Evolutionary conservation across 2,113 vertebrate genomes (phyloP), one percentile per base, ranked within the genome.

Genomic region (Pachycephala philippinensis): DNA sequence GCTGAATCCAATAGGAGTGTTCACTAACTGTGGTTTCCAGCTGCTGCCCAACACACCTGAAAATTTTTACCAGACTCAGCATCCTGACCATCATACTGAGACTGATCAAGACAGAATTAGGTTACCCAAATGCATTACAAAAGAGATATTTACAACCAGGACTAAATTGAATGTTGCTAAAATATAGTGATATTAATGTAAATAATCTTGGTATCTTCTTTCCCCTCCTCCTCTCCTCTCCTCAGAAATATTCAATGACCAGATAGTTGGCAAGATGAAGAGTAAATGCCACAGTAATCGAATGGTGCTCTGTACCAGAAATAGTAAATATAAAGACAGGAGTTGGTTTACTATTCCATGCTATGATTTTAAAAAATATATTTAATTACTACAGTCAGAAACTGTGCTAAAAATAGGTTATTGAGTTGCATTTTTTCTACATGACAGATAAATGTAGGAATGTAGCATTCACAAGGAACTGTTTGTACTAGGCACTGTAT

Each of bases 381-480:
- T 83, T 90, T 84, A 90, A 92, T 84, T 59, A 75, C 28, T 75
- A 15, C 75, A 68, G 40, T 88, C 64, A 89, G 72, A 84, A 93
- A 82, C 80, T 61, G 14, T 56, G 44, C 61, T 95, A 92, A 95
- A 96, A 95, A 91, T 84, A 84, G 64, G 31, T 57, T 84, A 66
- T 4, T 61, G 81, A 87, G 37, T 56, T 68, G n/a, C 57, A 93
- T 92, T 94, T 93, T 95, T 96, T 90, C 69, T 90, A 68, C 79
- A 92, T 90, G 90, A 96, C 90, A 87, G 44, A 61, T 45, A 90
- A 53, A 91, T 76, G 44, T 27, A 90, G 77, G 92, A 95, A 90
- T 87, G 82, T 21, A 93, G 44, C 52, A 42, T 75, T 93, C 61
- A n/a, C 28, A 95, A 66, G 83, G 85, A 95, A 96, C 96, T 89